Conservation (phyloP, 2,888 invertebrate species). For the Megastigmus dorsalis region DNA sequence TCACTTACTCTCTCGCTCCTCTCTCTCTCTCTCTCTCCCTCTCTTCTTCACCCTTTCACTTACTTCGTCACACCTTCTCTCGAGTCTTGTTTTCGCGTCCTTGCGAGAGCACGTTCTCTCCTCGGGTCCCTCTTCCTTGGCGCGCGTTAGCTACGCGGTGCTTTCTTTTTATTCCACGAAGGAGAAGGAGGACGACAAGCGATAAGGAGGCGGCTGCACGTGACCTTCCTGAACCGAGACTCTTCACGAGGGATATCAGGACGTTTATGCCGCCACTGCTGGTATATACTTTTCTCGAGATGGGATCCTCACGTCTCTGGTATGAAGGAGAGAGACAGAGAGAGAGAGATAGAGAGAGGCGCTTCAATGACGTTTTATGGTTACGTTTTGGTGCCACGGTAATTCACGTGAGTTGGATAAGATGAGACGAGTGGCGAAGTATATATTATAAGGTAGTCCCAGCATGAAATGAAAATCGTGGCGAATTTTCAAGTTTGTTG, state of each 20-base stretch:
- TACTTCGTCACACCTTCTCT: conserved; percentile 27
- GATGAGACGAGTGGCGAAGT: neutral
- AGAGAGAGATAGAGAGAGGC: neutral
- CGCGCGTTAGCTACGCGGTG: conserved; percentile 33
- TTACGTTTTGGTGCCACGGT: conserved; percentile 2
- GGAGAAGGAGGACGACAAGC: conserved; percentile 46
- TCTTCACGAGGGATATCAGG: conserved; percentile 20
- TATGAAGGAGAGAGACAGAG: neutral
- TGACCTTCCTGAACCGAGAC: conserved; percentile 54
- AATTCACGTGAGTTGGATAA: conserved; percentile 22
- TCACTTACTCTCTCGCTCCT: conserved; percentile 19
- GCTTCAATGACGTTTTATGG: conserved; percentile 46
- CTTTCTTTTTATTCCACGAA: conserved; percentile 53
- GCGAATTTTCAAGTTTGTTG: too few relatives aligned
- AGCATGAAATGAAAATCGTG: neutral
- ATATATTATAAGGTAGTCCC: neutral
- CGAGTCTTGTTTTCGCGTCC: conserved; percentile 21
- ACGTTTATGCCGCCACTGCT: conserved; percentile 14
- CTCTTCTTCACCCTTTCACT: conserved; percentile 37
- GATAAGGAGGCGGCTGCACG: conserved; percentile 67
- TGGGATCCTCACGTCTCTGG: neutral
- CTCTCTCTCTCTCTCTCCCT: conserved; percentile 30
- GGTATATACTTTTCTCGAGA: too few relatives aligned
- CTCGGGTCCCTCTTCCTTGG: conserved; percentile 14
- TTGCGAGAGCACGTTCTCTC: conserved; percentile 47